Percentiles rank a stretch among this genome's conserved stretches.
Evolutionary conservation across 2,888 invertebrate species (phyloP).

Genomic region (Chironomus riparius): DNA sequence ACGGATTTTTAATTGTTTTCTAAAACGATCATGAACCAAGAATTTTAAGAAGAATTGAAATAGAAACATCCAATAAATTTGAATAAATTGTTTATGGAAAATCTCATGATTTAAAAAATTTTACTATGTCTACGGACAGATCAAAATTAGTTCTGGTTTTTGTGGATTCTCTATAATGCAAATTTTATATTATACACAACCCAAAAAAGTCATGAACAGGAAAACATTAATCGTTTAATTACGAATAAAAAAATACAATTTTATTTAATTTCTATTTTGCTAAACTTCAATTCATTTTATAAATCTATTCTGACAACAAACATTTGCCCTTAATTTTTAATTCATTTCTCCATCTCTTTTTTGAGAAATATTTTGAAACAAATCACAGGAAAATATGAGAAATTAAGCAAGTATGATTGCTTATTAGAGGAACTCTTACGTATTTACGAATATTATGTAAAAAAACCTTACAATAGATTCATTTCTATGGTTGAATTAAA

Average conservation of each 20-base stretch:
- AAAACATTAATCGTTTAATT: slow-evolving; percentile 22
- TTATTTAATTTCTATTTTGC: background rate
- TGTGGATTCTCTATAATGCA: background rate
- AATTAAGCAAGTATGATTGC: no score
- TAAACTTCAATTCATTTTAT: background rate
- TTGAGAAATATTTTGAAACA: no score
- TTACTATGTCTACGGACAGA: background rate
- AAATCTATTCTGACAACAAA: slow-evolving; percentile 10
- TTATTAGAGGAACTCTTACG: no score
- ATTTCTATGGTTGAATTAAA: no score
- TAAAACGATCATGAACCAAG: no score
- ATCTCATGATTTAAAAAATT: no score
- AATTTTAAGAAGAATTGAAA: no score
- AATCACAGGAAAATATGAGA: no score
- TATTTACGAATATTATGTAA: no score
- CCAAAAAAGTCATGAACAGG: background rate
- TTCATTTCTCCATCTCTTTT: no score
- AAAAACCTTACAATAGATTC: no score
- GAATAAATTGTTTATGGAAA: background rate
- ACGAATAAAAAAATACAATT: background rate
- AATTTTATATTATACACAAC: background rate
- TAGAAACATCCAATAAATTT: background rate
- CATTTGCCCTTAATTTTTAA: background rate
- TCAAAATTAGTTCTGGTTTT: background rate
- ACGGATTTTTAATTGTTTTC: background rate